Evolutionary conservation across 2,888 invertebrate genomes (phyloP).

Genomic region (Ephialtes manifestator): DNA sequence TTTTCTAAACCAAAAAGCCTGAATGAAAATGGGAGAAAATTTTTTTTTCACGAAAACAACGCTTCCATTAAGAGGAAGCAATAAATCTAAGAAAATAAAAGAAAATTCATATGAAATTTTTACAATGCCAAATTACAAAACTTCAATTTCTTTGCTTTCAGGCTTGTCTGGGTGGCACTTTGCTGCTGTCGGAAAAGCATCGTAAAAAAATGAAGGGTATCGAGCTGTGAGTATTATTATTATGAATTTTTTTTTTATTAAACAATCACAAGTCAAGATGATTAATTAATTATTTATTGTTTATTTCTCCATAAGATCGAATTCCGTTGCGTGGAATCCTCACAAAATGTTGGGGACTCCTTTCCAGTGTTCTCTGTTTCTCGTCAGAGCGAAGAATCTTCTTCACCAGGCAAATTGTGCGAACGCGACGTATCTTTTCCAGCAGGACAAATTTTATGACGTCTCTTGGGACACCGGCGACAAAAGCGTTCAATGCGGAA

Average conservation of each 20-base stretch:
- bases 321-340: constrained; percentile 95
- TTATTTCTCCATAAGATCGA: constrained; percentile 86
- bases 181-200: constrained; percentile 90
- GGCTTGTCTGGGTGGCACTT: constrained; percentile 93
- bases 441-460: constrained; percentile 95
- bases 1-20: too few species aligned
- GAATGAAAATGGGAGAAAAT: too few species aligned
- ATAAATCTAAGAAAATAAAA: background rate
- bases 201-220: constrained; percentile 89
- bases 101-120: too few species aligned
- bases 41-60: too few species aligned
- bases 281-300: background rate
- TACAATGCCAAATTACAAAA: background rate
- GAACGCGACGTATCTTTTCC: constrained; percentile 92
- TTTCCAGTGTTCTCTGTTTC: constrained; percentile 91
- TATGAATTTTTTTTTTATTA: background rate
- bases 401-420: constrained; percentile 91
- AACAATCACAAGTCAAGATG: background rate
- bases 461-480: constrained; percentile 93
- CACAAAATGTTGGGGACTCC: constrained; percentile 95
- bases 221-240: constrained; percentile 87
- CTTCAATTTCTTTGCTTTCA: constrained; percentile 77
- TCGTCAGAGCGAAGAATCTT: constrained; percentile 88
- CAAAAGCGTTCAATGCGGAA: constrained; percentile 96
- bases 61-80: background rate